Conservation (phyloP, 2,888 invertebrate species). For the Cryptus armator region DNA sequence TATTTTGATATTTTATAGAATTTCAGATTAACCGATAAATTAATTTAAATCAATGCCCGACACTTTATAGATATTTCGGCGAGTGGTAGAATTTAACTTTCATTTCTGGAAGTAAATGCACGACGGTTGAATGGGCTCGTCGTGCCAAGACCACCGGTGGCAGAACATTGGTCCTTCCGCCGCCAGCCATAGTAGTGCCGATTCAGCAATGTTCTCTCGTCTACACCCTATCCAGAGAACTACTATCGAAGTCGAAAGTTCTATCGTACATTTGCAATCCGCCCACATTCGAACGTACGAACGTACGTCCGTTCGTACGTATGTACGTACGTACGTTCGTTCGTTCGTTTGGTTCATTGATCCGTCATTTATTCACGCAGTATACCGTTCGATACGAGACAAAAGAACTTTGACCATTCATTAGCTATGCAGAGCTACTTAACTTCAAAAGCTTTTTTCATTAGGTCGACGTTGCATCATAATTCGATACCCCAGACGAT, state of each 20-base stretch:
- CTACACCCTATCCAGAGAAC: background rate
- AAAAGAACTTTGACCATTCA: background rate
- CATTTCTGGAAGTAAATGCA: conserved; percentile 38
- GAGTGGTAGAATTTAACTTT: conserved; percentile 48
- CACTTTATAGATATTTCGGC: conserved; percentile 28
- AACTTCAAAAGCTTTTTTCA: background rate
- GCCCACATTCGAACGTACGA: background rate
- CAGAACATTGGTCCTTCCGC: background rate
- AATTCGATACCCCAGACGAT: background rate
- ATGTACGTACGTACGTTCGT: background rate
- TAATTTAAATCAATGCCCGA: conserved; percentile 27
- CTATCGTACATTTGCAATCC: background rate
- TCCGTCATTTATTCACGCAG: background rate
- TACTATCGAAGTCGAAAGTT: background rate
- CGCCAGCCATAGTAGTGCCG: background rate
- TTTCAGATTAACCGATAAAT: conserved; percentile 14
- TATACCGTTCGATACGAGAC: background rate
- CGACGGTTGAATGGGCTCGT: conserved; percentile 47
- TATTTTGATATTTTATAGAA: conserved; percentile 24
- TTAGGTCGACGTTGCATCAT: background rate
- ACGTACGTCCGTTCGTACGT: background rate
- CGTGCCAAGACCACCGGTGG: conserved; percentile 48
- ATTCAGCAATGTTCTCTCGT: conserved; percentile 20
- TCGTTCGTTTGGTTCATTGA: background rate
- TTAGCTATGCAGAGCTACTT: background rate